These are phyloP conservation scores for Drosophila anomalipes DNA, from an alignment of 2,888 invertebrate genomes.

Conservation along the genomic window DNA sequence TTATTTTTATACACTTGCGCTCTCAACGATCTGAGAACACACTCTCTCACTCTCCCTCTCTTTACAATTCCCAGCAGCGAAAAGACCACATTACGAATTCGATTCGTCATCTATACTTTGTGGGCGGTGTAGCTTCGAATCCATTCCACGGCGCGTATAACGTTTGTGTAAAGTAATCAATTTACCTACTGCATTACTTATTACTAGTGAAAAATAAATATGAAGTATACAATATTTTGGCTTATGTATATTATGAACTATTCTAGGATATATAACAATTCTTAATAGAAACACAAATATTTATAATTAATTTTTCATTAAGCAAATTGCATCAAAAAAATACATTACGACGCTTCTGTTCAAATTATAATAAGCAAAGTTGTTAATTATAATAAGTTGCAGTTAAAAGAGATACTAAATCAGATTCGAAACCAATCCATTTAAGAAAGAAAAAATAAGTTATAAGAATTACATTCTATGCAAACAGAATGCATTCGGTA, in stretches of 20 bases:
- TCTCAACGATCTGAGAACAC: conserved; percentile 34
- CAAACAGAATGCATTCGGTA: neutral
- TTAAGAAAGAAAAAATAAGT: neutral
- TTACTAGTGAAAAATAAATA: neutral
- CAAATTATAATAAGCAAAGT: neutral
- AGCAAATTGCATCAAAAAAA: neutral
- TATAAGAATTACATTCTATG: neutral
- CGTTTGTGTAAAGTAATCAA: neutral
- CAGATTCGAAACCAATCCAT: neutral
- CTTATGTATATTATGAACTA: neutral
- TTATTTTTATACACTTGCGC: conserved; percentile 57
- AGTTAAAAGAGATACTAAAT: neutral
- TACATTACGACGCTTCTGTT: neutral
- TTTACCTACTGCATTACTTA: neutral
- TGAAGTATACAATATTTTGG: neutral
- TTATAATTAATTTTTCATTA: neutral
- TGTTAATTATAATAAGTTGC: too few relatives aligned
- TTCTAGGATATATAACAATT: neutral
- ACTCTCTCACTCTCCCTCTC: conserved; percentile 8
- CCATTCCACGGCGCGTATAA: neutral
- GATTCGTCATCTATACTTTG: neutral
- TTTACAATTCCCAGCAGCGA: conserved; percentile 6
- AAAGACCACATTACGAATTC: neutral
- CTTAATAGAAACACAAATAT: neutral
- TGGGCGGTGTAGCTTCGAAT: neutral